phyloP scores from a whole-genome alignment of 2,797 vertebrate genomes.

The Halcyon smyrnensis region DNA sequence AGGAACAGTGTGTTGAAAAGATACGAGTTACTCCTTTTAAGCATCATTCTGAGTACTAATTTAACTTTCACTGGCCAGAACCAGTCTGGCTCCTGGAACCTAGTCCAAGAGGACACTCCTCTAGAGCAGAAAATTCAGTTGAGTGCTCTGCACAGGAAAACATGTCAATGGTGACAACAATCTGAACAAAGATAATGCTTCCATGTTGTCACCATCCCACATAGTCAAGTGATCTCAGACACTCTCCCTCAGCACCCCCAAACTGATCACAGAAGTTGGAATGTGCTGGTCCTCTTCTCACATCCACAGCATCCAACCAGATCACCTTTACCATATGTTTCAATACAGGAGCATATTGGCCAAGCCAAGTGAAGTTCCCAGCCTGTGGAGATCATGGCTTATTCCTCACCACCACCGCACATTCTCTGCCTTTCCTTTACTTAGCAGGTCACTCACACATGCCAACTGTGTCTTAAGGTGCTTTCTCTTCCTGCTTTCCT shows the following conservation, averaged over 20 bases:
- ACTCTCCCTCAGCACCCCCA: background rate
- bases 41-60: background rate
- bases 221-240: background rate
- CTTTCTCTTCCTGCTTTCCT: background rate
- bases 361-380: background rate
- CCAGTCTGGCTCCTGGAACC: background rate
- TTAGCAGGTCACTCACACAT: background rate
- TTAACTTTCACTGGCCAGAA: background rate
- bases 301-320: background rate
- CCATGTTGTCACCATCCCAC: background rate
- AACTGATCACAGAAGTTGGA: background rate
- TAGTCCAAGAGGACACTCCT: background rate
- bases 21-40: background rate
- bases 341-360: background rate
- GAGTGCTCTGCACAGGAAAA: background rate
- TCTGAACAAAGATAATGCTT: fast-evolving
- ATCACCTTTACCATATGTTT: background rate
- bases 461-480: fast-evolving
- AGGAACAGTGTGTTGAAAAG: background rate
- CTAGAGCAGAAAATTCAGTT: background rate
- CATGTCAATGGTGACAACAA: fast-evolving
- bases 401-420: background rate
- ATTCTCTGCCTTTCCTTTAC: background rate
- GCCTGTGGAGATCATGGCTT: background rate
- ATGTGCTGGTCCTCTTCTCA: fast-evolving